A percentile compares a stretch with the other conserved stretches of the same genome.
phyloP scores from a whole-genome alignment of 2,888 invertebrate species.

The Dorcus parallelipipedus region DNA sequence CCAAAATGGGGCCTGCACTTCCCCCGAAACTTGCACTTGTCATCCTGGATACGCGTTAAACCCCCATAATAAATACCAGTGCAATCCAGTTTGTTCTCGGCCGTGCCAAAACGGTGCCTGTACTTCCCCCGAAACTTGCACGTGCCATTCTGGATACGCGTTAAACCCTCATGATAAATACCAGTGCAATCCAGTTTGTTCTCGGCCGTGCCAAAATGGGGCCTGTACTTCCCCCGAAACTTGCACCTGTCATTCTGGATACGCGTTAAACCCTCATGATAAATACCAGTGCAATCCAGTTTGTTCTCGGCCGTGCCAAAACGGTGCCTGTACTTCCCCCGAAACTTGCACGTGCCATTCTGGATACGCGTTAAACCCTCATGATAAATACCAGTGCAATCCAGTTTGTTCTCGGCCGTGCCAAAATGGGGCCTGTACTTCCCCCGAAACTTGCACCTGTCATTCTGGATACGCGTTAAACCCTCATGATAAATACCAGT shows the following conservation, averaged over 20 bases:
- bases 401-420: conserved; percentile 39
- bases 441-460: conserved; percentile 41
- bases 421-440: conserved; percentile 24
- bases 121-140: conserved; percentile 40
- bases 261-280: background rate
- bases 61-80: conserved; percentile 23
- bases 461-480: conserved; percentile 18
- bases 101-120: conserved; percentile 27
- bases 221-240: conserved; percentile 11
- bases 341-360: conserved; percentile 21
- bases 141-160: conserved; percentile 24
- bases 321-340: conserved; percentile 26
- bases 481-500: conserved; percentile 10
- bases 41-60: conserved; percentile 8
- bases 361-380: background rate
- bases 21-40: conserved; percentile 33
- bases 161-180: conserved; percentile 11
- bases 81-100: conserved; percentile 42
- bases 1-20: conserved; percentile 33
- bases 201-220: conserved; percentile 10
- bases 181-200: conserved; percentile 11
- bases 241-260: conserved; percentile 11
- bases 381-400: conserved; percentile 33
- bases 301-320: conserved; percentile 15
- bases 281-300: conserved; percentile 19